Evolutionary conservation across 2,113 vertebrate genomes (phyloP).

Genomic region (Narcine bancroftii): DNA sequence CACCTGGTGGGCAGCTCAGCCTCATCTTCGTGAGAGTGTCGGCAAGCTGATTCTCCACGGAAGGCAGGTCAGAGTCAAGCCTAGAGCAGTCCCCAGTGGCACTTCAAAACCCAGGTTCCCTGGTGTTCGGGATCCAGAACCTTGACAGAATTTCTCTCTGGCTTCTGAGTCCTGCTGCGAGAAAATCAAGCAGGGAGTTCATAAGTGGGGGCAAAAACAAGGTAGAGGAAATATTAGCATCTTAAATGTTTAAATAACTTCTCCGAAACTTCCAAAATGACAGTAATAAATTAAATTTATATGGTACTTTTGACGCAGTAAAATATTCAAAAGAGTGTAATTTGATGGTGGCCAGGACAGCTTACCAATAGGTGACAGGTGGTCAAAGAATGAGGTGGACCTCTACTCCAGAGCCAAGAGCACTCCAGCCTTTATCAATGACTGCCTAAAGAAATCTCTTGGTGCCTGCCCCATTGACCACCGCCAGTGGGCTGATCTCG

Average conservation of each 20-base stretch:
- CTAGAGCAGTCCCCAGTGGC: not conserved
- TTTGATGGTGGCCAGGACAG: not conserved
- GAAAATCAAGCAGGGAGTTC: not conserved
- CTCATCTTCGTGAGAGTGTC: not conserved
- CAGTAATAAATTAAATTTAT: not conserved
- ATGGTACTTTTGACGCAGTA: not conserved
- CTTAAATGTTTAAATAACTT: not conserved
- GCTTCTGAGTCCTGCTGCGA: not conserved
- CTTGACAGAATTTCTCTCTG: not conserved
- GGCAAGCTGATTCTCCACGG: not conserved
- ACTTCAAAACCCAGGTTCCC: not conserved
- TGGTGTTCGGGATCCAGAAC: not conserved
- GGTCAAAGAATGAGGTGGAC: not conserved
- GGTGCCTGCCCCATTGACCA: too few species aligned
- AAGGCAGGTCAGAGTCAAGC: not conserved
- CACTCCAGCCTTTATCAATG: too few species aligned
- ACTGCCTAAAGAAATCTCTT: too few species aligned
- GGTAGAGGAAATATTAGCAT: not conserved
- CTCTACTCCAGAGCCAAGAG: too few species aligned
- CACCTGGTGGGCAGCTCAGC: not conserved
- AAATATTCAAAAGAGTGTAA: not conserved
- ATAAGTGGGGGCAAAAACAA: not conserved
- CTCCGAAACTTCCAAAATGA: not conserved
- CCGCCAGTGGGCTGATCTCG: too few species aligned
- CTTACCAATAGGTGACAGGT: not conserved